A percentile compares a stretch with the other conserved stretches of the same genome.
Conservation (phyloP, 2,888 invertebrate species). For the Lasioglossum vierecki region DNA sequence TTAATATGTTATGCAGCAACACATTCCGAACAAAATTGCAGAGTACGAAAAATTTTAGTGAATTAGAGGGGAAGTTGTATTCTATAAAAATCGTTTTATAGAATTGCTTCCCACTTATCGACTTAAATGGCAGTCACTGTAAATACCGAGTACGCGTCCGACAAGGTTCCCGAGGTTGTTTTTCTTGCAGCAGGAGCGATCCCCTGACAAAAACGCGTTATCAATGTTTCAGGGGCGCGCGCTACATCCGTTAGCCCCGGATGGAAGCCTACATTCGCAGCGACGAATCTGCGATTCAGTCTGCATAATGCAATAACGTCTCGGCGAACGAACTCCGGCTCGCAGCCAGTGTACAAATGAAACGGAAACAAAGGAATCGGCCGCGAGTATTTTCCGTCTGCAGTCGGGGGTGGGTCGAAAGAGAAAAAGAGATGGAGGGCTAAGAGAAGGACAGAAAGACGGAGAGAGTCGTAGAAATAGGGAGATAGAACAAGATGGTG, state of each 20-base stretch:
- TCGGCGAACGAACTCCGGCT: conserved; percentile 27
- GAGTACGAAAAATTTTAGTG: no score
- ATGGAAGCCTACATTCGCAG: conserved; percentile 5
- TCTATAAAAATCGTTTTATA: not conserved
- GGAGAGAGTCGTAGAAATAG: not conserved
- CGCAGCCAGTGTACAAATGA: conserved; percentile 42
- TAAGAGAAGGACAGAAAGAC: not conserved
- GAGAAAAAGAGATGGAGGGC: not conserved
- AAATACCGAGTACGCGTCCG: not conserved
- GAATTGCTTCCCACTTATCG: not conserved
- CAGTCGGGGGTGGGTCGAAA: not conserved
- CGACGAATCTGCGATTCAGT: conserved; percentile 42
- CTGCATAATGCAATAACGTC: conserved; percentile 60
- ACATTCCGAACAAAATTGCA: no score
- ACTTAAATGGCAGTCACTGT: not conserved
- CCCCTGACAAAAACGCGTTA: conserved; percentile 12
- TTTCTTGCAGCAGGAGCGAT: not conserved
- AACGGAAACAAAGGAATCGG: conserved; percentile 59
- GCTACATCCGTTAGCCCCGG: conserved; percentile 7
- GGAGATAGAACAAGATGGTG: not conserved
- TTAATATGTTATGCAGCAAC: no score
- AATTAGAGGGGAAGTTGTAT: not conserved
- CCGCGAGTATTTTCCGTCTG: conserved; percentile 46
- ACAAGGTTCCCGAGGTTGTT: not conserved
- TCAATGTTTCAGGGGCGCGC: conserved; percentile 24